phyloP scores from a whole-genome alignment of 2,113 vertebrate genomes.

The Jaculus jaculus region DNA sequence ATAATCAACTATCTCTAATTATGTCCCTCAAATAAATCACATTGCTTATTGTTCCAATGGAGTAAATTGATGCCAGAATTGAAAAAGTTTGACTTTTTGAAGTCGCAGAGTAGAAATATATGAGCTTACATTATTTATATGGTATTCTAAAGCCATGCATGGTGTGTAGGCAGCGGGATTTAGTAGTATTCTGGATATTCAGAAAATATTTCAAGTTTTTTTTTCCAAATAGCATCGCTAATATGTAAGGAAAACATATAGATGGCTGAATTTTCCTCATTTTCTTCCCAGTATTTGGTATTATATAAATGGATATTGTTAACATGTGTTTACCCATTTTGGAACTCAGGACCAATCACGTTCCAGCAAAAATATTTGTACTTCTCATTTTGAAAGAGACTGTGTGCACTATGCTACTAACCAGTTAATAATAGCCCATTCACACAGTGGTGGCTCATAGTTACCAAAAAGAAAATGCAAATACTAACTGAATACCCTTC shows the following conservation, averaged over 20 bases:
- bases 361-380: background rate
- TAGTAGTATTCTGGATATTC: background rate
- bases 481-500: slow-evolving; percentile 14
- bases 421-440: background rate
- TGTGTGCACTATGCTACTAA: background rate
- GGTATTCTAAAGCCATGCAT: background rate
- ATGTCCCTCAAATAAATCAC: slow-evolving; percentile 32
- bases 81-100: slow-evolving; percentile 56
- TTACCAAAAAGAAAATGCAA: slow-evolving; percentile 48
- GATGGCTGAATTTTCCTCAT: background rate
- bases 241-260: slow-evolving; percentile 1
- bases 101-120: slow-evolving; percentile 19
- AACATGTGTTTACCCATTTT: background rate
- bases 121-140: slow-evolving; percentile 41
- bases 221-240: slow-evolving; percentile 10
- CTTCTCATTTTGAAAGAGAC: background rate
- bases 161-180: slow-evolving; percentile 23
- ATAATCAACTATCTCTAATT: slow-evolving; percentile 44
- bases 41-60: slow-evolving; percentile 19
- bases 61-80: slow-evolving; percentile 48
- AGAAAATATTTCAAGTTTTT: slow-evolving; percentile 28
- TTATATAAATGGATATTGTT: background rate
- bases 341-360: background rate
- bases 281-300: background rate
- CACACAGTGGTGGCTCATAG: background rate